Percentiles rank a stretch among this genome's conserved stretches.
Conservation (phyloP, 2,797 vertebrate species). For the Salarias fasciatus region DNA sequence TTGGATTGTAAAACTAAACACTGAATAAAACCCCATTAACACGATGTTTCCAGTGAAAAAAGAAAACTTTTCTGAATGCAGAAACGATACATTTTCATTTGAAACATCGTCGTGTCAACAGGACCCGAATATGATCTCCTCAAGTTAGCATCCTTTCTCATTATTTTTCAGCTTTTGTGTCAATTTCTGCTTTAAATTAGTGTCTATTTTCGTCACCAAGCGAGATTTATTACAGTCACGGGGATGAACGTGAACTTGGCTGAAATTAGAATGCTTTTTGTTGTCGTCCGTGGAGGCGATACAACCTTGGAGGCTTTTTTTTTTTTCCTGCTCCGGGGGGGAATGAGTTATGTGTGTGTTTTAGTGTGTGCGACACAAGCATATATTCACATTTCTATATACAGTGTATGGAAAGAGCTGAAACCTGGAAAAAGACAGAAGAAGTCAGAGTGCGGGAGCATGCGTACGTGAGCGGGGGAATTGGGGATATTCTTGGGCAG, state of each 20-base stretch:
- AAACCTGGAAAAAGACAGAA: constrained; percentile 4
- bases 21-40: background rate
- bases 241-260: constrained; percentile 69
- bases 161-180: constrained; percentile 72
- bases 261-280: constrained; percentile 81
- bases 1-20: constrained; percentile 42
- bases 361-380: background rate
- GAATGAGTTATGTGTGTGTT: constrained; percentile 15
- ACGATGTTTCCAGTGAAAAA: too few relatives aligned
- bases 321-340: constrained; percentile 57
- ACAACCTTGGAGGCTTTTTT: constrained; percentile 74
- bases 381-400: constrained; percentile 2
- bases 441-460: constrained; percentile 31
- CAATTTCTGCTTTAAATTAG: constrained; percentile 79
- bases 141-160: constrained; percentile 62
- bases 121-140: constrained; percentile 67
- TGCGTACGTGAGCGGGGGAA: constrained; percentile 23
- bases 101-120: too few relatives aligned
- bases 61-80: too few relatives aligned
- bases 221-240: constrained; percentile 77
- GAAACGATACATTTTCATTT: too few relatives aligned
- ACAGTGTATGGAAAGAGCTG: constrained; percentile 2
- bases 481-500: constrained; percentile 46
- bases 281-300: constrained; percentile 73
- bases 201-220: constrained; percentile 77